Evolutionary conservation across 2,113 vertebrate genomes (phyloP).

Genomic region (Heptranchias perlo): DNA sequence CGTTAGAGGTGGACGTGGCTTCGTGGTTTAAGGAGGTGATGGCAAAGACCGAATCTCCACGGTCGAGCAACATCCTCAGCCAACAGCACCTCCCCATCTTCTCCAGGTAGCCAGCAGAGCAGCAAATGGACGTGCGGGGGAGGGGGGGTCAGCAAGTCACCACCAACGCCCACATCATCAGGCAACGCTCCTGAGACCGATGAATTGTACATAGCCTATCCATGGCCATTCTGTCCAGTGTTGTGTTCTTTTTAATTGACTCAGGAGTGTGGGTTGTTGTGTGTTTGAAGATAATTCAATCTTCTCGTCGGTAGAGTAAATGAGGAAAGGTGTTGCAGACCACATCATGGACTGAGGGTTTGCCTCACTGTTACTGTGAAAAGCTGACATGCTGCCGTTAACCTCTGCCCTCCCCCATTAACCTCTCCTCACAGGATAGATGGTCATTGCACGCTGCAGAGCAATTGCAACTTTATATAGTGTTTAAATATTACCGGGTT

Average conservation of each 20-base stretch:
- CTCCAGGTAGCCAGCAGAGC: slow-evolving; percentile 73
- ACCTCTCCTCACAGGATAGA: neutral
- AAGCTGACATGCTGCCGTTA: neutral
- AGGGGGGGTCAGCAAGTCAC: slow-evolving; percentile 39
- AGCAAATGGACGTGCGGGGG: slow-evolving; percentile 38
- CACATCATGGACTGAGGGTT: neutral
- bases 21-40: slow-evolving; percentile 94
- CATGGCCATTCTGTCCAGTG: slow-evolving; percentile 40
- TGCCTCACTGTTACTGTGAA: slow-evolving; percentile 3
- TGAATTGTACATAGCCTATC: slow-evolving; percentile 36
- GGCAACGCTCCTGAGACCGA: neutral
- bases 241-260: slow-evolving; percentile 29
- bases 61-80: slow-evolving; percentile 79
- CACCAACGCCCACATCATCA: neutral
- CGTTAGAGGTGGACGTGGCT: slow-evolving; percentile 84
- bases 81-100: slow-evolving; percentile 89
- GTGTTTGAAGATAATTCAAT: slow-evolving; percentile 7
- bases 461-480: slow-evolving; percentile 30
- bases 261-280: neutral
- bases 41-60: slow-evolving; percentile 87
- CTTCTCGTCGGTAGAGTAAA: neutral
- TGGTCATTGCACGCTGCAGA: slow-evolving; percentile 31
- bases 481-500: slow-evolving; percentile 39
- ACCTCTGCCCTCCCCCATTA: neutral
- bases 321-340: neutral